phyloP scores from a whole-genome alignment of 2,113 vertebrate species.

The Oenanthe melanoleuca region DNA sequence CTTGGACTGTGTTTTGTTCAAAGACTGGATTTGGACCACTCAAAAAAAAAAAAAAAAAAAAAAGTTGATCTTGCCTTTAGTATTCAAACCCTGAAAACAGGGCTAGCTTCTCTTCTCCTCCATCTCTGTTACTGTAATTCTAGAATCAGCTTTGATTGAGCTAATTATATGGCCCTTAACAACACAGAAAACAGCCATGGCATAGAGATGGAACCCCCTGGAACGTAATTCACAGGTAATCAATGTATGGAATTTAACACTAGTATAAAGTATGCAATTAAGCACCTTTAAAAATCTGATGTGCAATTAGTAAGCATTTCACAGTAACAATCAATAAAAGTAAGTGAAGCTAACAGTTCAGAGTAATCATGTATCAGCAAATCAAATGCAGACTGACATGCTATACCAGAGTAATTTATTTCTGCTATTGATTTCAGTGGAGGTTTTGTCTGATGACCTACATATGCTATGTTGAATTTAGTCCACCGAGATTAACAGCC shows the following conservation, averaged over 20 bases:
- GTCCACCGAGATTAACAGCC: not conserved
- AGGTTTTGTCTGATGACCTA: constrained; percentile 27
- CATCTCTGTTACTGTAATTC: not conserved
- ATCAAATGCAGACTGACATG: constrained; percentile 35
- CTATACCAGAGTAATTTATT: constrained; percentile 25
- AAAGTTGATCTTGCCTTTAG: not conserved
- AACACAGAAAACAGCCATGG: not conserved
- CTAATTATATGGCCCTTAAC: not conserved
- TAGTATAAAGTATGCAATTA: constrained; percentile 22
- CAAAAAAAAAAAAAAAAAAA: too few species aligned
- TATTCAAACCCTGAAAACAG: not conserved
- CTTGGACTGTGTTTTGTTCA: not conserved
- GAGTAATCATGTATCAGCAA: constrained; percentile 35
- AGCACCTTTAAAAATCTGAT: constrained; percentile 47
- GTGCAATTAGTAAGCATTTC: constrained; percentile 52
- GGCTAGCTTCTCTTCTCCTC: not conserved
- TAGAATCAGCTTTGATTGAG: not conserved
- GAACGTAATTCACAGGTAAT: not conserved
- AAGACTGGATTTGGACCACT: not conserved
- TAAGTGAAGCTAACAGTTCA: constrained; percentile 41
- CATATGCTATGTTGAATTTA: not conserved
- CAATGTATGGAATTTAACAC: not conserved
- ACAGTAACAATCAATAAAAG: constrained; percentile 45
- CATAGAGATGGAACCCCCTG: not conserved
- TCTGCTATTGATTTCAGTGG: constrained; percentile 27